These are phyloP conservation scores for Entomobrya proxima DNA, from an alignment of 2,888 invertebrate genomes.

Conservation along the genomic window DNA sequence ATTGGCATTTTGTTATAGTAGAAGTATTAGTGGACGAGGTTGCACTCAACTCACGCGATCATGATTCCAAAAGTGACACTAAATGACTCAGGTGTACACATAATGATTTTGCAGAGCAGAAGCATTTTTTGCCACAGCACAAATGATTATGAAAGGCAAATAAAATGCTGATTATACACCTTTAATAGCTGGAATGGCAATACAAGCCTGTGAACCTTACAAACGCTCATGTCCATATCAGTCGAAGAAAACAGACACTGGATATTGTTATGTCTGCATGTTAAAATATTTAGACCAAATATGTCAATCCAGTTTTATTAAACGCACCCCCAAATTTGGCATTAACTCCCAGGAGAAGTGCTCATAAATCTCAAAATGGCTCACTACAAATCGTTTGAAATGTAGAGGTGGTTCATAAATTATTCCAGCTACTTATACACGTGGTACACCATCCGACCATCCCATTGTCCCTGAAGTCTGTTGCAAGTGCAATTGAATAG, in stretches of 20 bases:
- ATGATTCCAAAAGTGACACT: conserved; percentile 5
- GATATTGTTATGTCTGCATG: background rate
- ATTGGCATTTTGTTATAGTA: background rate
- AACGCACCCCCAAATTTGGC: background rate
- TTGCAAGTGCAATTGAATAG: background rate
- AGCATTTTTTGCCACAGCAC: background rate
- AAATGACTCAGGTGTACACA: background rate
- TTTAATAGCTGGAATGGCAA: background rate
- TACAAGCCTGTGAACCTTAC: background rate
- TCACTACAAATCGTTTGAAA: too few relatives aligned
- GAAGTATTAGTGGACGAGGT: background rate
- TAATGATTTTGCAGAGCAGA: background rate
- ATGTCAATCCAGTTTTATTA: background rate
- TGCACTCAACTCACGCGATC: background rate
- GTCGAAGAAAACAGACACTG: background rate
- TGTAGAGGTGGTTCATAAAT: too few relatives aligned
- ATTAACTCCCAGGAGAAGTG: background rate
- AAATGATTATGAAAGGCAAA: background rate
- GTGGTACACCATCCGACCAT: too few relatives aligned
- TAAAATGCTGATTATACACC: background rate
- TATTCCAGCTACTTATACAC: too few relatives aligned
- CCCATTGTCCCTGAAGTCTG: too few relatives aligned
- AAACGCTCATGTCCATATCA: background rate
- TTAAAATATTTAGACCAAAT: conserved; percentile 20
- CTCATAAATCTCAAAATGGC: conserved; percentile 1